These are phyloP conservation scores for Notodonta ziczac DNA, from an alignment of 2,888 invertebrate species.

Conservation along the genomic window DNA sequence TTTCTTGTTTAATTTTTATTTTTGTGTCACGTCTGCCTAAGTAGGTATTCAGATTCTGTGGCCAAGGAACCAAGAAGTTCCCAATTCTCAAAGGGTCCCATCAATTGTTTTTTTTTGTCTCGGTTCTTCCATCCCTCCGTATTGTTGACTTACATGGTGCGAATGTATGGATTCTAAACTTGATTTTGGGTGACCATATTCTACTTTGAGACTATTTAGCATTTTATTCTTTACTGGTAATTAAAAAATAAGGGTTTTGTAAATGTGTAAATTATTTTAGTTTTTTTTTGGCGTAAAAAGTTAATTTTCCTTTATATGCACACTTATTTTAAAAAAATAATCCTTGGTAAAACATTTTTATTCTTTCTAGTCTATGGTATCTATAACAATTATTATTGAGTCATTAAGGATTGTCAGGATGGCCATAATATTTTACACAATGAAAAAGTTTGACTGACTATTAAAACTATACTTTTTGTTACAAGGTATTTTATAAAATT, in stretches of 20 bases:
- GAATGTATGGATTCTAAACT: constrained; percentile 47
- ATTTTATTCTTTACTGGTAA: background rate
- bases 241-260: background rate
- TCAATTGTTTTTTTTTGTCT: constrained; percentile 62
- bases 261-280: too few species aligned
- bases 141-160: constrained; percentile 62
- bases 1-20: background rate
- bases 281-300: too few species aligned
- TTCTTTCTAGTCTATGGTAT: too few species aligned
- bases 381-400: too few species aligned
- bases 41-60: constrained; percentile 16
- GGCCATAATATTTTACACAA: too few species aligned
- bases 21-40: constrained; percentile 14
- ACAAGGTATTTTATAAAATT: too few species aligned
- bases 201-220: background rate
- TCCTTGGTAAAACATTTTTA: too few species aligned
- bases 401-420: too few species aligned
- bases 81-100: constrained; percentile 54
- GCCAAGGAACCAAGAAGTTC: constrained; percentile 58
- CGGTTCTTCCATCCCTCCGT: constrained; percentile 51
- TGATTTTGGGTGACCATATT: constrained; percentile 14
- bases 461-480: too few species aligned
- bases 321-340: too few species aligned
- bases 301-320: too few species aligned
- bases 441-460: too few species aligned